Evolutionary conservation across 2,888 invertebrate species (phyloP), one percentile per base, ranked within the genome.

Genomic region (Lamellibrachia columna): DNA sequence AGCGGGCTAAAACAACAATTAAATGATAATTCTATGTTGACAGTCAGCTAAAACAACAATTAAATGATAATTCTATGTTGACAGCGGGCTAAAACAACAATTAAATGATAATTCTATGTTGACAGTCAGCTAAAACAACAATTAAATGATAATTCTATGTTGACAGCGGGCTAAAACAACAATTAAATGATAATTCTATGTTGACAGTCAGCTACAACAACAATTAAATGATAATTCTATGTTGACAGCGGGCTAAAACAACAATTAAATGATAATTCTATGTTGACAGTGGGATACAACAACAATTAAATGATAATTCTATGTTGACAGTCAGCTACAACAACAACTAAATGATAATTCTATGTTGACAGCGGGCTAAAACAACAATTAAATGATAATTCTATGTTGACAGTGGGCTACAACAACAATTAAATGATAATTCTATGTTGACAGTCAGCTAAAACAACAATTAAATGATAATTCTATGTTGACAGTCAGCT

Each of bases 1-100:
- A 98, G 99, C 99, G 93, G 99, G 99, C 40, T 99, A 99, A 97
- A 99, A 99, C 96, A 99, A 99, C 96, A 97, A 98, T 91, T 99
- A 99, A 96, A 99, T 99, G 7, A 4, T 60, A 22, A 60, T 15
- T 60, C 15, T 60, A 40, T 75, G 75, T 75, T 75, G 75, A 58
- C 58, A 7, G 58, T 9, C 0, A 9, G 91, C 96, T 91, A 58
- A 9, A 58, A 11, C 40, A 40, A 40, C 40, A 40, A 40, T 40
- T 40, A 1, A 40, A 40, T 1, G 40, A 15, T 58, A 11, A 15
- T 58, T 58, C 11, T 11, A 92, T 94, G 53, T 93, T 94, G 97
- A 90, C 96, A 98, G 99, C 99, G 93, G 99, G 99, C 52, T 99
- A 99, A 97, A 99, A 99, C 96, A 99, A 99, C 96, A 97, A 22